Evolutionary conservation across 2,797 vertebrate species (phyloP), one percentile per base, ranked within the genome.

Genomic region (Brachymystax lenok): DNA sequence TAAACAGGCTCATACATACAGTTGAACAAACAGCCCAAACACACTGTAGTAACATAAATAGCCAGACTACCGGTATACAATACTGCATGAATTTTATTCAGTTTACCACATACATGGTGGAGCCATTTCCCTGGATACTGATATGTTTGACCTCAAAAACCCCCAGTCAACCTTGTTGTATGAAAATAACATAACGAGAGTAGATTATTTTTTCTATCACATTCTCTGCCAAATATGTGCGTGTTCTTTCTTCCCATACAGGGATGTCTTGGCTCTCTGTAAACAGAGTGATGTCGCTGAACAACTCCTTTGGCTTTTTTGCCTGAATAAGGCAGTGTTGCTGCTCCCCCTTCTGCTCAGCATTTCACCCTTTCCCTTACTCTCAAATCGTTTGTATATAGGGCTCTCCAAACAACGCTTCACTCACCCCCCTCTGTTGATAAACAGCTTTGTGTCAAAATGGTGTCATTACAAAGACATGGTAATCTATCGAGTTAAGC

Each of bases 251-350:
- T 52, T 75, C 74, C 71, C 73, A 68, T 51, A 27, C 27, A 78
- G 70, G 84, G 64, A 75, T 80, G 82, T 81, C 82, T 87, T 71
- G 79, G 33, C 77, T 74, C 85, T 67, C 51, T 89, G 63, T 90
- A 89, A 89, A 91, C 87, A 88, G 10, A 24, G 17, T 24, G 27
- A 77, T 63, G 73, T 63, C 14, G 51, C 77, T 74, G 79, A 63
- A 66, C 80, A 79, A 66, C 74, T 54, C 69, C 35, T 82, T 82
- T 77, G 79, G 78, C 64, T 73, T 87, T 51, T 91, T 89, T 94
- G 93, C 90, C 93, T 95, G 87, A 93, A 94, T 93, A 95, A 92
- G 94, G 93, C 84, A 89, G 85, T 84, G 89, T 82, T 84, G 73
- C 30, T 73, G 28, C 56, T 73, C 21, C 33, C 68, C 64, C 69